Conservation (phyloP, 1,140 invertebrate genomes). For the Notospermus geniculatus region DNA sequence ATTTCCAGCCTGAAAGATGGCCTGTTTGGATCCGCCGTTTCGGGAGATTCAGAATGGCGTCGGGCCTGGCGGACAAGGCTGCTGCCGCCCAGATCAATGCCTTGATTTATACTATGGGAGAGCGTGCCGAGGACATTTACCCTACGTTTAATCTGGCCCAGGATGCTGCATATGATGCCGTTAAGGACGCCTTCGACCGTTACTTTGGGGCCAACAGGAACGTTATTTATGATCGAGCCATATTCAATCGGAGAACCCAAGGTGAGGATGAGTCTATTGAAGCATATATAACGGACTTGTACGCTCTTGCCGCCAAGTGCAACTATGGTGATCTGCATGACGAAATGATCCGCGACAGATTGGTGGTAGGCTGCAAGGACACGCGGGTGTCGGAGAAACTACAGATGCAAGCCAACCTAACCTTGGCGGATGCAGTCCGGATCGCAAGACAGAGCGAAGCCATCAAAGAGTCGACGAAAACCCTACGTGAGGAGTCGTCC, state of each 20-base stretch:
- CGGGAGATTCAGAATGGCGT: too few species aligned
- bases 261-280: constrained; percentile 40
- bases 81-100: too few species aligned
- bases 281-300: constrained; percentile 44
- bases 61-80: too few species aligned
- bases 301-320: constrained; percentile 43
- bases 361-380: constrained; percentile 38
- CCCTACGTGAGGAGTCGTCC: too few species aligned
- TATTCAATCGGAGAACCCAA: constrained; percentile 47
- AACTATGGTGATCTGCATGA: constrained; percentile 44
- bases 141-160: background rate
- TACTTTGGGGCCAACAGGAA: constrained; percentile 50
- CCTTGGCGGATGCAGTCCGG: constrained; percentile 9
- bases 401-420: constrained; percentile 3
- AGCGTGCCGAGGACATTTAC: constrained; percentile 12
- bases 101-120: constrained; percentile 14
- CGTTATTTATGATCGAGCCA: constrained; percentile 42
- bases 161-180: too few species aligned
- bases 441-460: background rate
- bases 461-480: background rate
- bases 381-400: constrained; percentile 7
- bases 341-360: constrained; percentile 46
- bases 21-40: too few species aligned
- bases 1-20: too few species aligned
- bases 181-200: constrained; percentile 31